A percentile compares a stretch with the other conserved stretches of the same genome.
phyloP scores from a whole-genome alignment of 2,113 vertebrate species.

The Paralichthys olivaceus region DNA sequence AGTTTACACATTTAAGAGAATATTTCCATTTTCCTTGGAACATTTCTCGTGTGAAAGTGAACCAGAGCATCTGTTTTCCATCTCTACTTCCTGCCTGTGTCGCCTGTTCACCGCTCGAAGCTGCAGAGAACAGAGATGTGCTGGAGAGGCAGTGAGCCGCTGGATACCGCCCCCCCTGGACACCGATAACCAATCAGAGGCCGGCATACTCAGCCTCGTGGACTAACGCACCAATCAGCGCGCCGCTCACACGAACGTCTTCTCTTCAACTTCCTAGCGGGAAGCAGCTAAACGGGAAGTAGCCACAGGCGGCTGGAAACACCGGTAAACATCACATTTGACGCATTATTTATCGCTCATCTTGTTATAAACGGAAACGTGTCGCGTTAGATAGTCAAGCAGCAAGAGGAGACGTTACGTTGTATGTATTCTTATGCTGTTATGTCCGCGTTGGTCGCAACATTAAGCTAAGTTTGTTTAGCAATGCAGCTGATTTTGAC shows the following conservation, averaged over 20 bases:
- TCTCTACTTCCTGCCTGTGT: background rate
- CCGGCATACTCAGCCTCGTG: slow-evolving; percentile 49
- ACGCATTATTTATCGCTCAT: background rate
- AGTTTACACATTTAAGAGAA: background rate
- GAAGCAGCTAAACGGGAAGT: slow-evolving; percentile 58
- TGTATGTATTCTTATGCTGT: background rate
- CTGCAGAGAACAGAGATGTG: background rate
- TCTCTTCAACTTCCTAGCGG: slow-evolving; percentile 83
- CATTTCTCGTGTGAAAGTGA: background rate
- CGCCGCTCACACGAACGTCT: slow-evolving; percentile 43
- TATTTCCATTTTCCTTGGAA: background rate
- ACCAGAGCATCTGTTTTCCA: background rate
- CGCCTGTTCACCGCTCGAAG: no score
- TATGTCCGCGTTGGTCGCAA: background rate
- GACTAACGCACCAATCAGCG: slow-evolving; percentile 65
- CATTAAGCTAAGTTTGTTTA: slow-evolving; percentile 41
- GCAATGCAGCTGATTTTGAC: slow-evolving; percentile 55
- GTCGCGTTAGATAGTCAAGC: no score
- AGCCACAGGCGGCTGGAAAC: slow-evolving; percentile 6
- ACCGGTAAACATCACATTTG: slow-evolving; percentile 51
- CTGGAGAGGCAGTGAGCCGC: background rate
- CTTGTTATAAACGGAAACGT: background rate
- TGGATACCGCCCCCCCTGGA: background rate
- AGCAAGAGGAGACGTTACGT: background rate
- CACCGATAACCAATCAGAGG: slow-evolving; percentile 58